Conservation (phyloP, 2,888 invertebrate genomes). For the Caenorhabditis japonica region DNA sequence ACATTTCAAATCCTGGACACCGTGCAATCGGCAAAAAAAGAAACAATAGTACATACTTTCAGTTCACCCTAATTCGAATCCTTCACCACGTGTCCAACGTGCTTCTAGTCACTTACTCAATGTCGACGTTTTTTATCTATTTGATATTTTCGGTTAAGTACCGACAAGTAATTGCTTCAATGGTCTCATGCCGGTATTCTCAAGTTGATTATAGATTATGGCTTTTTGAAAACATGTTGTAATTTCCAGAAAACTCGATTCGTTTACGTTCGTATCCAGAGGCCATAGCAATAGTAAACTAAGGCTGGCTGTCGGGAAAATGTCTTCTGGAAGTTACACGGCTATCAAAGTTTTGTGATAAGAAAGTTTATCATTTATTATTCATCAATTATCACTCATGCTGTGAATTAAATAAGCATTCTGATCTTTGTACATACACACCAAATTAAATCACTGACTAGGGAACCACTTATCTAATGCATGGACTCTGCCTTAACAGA, state of each 20-base stretch:
- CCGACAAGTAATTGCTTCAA: constrained; percentile 33
- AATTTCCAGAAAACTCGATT: constrained; percentile 27
- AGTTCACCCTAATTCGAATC: constrained; percentile 36
- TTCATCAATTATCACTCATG: too few relatives aligned
- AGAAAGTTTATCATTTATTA: constrained; percentile 4
- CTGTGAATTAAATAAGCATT: too few relatives aligned
- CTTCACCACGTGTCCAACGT: constrained; percentile 47
- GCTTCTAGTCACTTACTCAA: constrained; percentile 35
- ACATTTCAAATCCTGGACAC: neutral
- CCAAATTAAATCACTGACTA: too few relatives aligned
- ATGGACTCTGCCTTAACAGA: too few relatives aligned
- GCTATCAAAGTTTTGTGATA: constrained; percentile 31
- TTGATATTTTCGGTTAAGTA: constrained; percentile 45
- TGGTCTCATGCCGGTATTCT: constrained; percentile 40
- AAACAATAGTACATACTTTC: constrained; percentile 7
- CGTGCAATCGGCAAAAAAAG: too few relatives aligned
- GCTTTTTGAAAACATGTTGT: too few relatives aligned
- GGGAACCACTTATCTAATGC: too few relatives aligned
- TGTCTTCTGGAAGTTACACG: constrained; percentile 14
- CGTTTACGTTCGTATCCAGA: constrained; percentile 9
- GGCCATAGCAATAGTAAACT: constrained; percentile 11
- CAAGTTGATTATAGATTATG: too few relatives aligned
- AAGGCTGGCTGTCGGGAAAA: neutral
- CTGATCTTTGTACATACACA: too few relatives aligned
- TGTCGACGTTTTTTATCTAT: constrained; percentile 47